Conservation (phyloP, 92 coral and sea anemone species). For the Umimayanthus chanpuru region DNA sequence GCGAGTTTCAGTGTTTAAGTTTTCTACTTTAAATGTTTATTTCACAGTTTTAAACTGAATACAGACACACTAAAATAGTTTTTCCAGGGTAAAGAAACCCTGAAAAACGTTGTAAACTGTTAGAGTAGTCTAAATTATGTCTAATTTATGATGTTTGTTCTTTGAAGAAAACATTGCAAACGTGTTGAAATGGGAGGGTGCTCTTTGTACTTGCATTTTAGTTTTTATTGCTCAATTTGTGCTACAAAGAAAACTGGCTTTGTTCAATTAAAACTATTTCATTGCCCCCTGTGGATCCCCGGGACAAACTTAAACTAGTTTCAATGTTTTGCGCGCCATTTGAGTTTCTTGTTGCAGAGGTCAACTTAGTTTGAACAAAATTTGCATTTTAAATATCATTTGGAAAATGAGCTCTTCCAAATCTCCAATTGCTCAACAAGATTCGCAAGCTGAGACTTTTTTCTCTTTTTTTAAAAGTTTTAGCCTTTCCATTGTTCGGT, state of each 20-base stretch:
- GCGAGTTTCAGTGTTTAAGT: slow-evolving; percentile 83
- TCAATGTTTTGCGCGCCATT: not conserved
- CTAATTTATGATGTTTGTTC: slow-evolving; percentile 70
- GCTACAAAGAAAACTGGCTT: slow-evolving; percentile 55
- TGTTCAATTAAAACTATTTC: slow-evolving; percentile 27
- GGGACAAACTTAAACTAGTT: not conserved
- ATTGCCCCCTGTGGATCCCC: slow-evolving; percentile 9
- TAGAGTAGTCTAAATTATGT: slow-evolving; percentile 76
- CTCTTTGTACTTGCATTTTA: slow-evolving; percentile 62
- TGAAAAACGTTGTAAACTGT: slow-evolving; percentile 50
- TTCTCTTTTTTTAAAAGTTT: slow-evolving; percentile 23
- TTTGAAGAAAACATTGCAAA: slow-evolving; percentile 64
- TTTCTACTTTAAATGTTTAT: slow-evolving; percentile 86
- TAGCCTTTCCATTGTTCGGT: slow-evolving; percentile 23
- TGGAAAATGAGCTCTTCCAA: slow-evolving; percentile 18
- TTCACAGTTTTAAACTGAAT: slow-evolving; percentile 51
- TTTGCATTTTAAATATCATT: slow-evolving; percentile 34
- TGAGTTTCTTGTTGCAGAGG: not conserved
- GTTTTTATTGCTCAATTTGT: slow-evolving; percentile 66
- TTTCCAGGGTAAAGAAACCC: slow-evolving; percentile 69
- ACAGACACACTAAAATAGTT: slow-evolving; percentile 60
- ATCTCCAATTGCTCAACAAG: not conserved
- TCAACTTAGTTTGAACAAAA: slow-evolving; percentile 38
- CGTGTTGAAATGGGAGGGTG: slow-evolving; percentile 66
- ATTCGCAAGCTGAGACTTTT: not conserved